A percentile compares a stretch with the other conserved stretches of the same genome.
Conservation (phyloP, 2,113 vertebrate species). For the Pachyramphus minor region DNA sequence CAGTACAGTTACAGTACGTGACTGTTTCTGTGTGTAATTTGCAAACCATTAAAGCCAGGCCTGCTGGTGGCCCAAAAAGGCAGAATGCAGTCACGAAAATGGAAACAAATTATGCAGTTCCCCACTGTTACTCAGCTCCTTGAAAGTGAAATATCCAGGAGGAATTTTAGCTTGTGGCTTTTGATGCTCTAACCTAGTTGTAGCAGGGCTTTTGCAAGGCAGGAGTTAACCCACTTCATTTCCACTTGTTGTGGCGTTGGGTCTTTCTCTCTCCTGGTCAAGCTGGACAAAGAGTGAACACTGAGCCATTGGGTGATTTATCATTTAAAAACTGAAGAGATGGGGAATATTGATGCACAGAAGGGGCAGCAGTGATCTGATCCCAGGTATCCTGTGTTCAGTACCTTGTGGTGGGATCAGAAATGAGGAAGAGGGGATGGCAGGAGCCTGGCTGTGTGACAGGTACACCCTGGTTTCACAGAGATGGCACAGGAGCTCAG, state of each 20-base stretch:
- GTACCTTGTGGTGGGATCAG: not conserved
- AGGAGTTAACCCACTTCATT: not conserved
- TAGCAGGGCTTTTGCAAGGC: not conserved
- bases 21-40: not conserved
- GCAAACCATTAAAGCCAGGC: not conserved
- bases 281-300: not conserved
- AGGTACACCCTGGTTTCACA: not conserved
- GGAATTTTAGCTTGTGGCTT: not conserved
- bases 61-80: not conserved
- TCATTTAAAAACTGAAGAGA: not conserved
- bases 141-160: not conserved
- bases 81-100: not conserved
- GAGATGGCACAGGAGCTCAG: not conserved
- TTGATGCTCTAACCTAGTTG: not conserved
- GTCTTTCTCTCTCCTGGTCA: not conserved
- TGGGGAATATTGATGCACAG: not conserved
- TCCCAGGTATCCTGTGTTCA: not conserved
- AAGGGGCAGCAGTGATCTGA: not conserved
- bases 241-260: not conserved
- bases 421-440: not conserved
- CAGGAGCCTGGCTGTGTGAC: not conserved
- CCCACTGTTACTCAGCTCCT: not conserved
- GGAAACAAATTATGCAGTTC: not conserved
- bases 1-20: not conserved
- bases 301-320: not conserved